phyloP scores from a whole-genome alignment of 2,797 vertebrate genomes.

The Sphenopsis melanotis region DNA sequence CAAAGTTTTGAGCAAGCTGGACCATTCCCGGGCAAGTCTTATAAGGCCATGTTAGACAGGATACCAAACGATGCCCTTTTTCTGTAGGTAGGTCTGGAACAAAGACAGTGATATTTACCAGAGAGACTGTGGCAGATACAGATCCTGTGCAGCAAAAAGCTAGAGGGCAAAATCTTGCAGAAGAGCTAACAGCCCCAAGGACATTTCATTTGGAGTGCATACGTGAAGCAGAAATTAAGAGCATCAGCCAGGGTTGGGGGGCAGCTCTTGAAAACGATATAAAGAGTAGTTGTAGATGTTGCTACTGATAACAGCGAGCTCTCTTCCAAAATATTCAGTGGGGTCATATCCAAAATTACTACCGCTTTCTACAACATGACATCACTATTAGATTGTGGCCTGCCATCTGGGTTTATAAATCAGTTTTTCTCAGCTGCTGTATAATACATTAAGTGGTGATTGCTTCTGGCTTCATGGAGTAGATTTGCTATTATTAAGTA shows the following conservation, averaged over 20 bases:
- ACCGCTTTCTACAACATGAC: not conserved
- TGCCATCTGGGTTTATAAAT: slow-evolving; percentile 20
- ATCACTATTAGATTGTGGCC: not conserved
- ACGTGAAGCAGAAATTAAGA: not conserved
- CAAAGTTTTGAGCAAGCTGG: not conserved
- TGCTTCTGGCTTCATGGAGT: not conserved
- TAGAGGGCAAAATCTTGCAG: not conserved
- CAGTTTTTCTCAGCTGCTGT: not conserved
- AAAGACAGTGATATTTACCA: not conserved
- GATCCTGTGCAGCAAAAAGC: not conserved
- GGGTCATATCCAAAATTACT: not conserved
- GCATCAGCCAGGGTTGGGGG: not conserved
- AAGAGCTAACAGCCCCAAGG: not conserved
- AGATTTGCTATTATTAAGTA: slow-evolving; percentile 20
- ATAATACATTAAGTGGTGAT: not conserved
- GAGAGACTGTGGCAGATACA: not conserved
- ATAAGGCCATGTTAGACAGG: not conserved
- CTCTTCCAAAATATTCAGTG: not conserved
- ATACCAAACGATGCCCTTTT: not conserved
- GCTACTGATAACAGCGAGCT: not conserved
- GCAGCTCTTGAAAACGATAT: not conserved
- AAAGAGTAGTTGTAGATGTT: not conserved
- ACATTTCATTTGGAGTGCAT: not conserved
- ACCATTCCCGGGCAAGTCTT: not conserved
- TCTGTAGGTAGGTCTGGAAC: not conserved